Conservation (phyloP, 2,888 invertebrate genomes). For the Melanostoma scalare region DNA sequence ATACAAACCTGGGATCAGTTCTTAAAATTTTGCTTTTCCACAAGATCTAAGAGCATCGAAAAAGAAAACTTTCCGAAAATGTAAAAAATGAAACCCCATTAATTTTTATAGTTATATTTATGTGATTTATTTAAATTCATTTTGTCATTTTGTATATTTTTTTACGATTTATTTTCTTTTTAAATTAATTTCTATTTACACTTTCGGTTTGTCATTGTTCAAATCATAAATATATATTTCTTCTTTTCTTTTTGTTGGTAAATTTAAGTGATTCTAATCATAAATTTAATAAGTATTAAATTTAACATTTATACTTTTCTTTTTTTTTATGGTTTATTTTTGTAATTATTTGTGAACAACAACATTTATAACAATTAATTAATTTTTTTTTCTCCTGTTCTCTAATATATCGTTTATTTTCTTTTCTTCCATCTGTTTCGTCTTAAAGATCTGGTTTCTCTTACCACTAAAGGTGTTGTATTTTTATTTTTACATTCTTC, state of each 20-base stretch:
- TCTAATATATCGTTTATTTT: slow-evolving; percentile 18
- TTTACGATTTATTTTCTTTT: slow-evolving; percentile 50
- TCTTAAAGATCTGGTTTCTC: neutral
- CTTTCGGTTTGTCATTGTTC: slow-evolving; percentile 34
- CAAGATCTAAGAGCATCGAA: neutral
- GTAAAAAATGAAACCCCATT: neutral
- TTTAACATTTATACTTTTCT: slow-evolving; percentile 41
- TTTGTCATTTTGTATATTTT: slow-evolving; percentile 45
- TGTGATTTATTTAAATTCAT: slow-evolving; percentile 70
- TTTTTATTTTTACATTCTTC: slow-evolving; percentile 22
- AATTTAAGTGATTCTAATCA: slow-evolving; percentile 19
- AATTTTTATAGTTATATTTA: slow-evolving; percentile 51
- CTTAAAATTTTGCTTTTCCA: neutral
- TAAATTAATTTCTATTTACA: slow-evolving; percentile 55
- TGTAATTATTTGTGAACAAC: slow-evolving; percentile 53
- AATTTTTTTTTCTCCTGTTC: slow-evolving; percentile 25
- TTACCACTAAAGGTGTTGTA: slow-evolving; percentile 5
- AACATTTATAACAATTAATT: slow-evolving; percentile 46
- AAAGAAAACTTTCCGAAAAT: neutral
- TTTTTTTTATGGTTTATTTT: slow-evolving; percentile 9
- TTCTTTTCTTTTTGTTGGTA: slow-evolving; percentile 27
- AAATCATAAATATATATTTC: slow-evolving; percentile 42
- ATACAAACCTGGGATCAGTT: neutral
- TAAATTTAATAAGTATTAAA: slow-evolving; percentile 37
- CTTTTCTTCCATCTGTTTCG: slow-evolving; percentile 10